Evolutionary conservation across 1,140 invertebrate genomes (phyloP), one percentile per base, ranked within the genome.

Genomic region (Orussus abietinus): DNA sequence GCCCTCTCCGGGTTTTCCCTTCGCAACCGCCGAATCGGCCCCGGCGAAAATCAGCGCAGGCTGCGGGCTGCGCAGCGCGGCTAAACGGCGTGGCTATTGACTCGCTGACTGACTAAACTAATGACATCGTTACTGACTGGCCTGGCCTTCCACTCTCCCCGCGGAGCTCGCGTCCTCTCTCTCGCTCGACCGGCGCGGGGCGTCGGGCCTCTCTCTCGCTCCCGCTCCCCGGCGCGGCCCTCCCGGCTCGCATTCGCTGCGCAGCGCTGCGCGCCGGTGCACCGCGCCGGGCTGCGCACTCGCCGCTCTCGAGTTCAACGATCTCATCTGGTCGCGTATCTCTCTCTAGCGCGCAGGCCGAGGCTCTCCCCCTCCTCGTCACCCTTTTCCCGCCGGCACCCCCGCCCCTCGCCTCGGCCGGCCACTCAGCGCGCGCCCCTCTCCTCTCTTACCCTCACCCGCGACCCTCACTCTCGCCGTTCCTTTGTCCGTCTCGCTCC

Each of bases 101-200:
- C 59, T 66, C 57, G 62, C 61, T 64, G 59, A 66, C 61, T 66
- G 64, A 66, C 59, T 66, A 66, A 66, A 65, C 64, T 65, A 66
- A 65, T 65, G 62, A 64, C 64, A 67, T 65, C 62, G 64, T 66
- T 66, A 64, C 62, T 62, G 64, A 62, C 55, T 66, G 58, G 55
- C 55, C 55, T 62, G 57, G 55, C 59, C 53, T 59, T 59, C 60
- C 50, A 48, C 49, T 45, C 33, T 45, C 42, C 38, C 47, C 32
- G 42, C 28, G 15, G n/a, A n/a, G 22, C 36, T 48, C 42, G 29
- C 45, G 31, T 47, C 48, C 50, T 49, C n/a, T 32, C 13, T 7
- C 13, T 32, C 31, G 10, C n/a, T n/a, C n/a, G n/a, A n/a, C n/a
- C n/a, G n/a, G n/a, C n/a, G n/a, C n/a, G n/a, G n/a, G n/a, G n/a